Conservation (phyloP, 2,888 invertebrate species). For the Lingula anatina region DNA sequence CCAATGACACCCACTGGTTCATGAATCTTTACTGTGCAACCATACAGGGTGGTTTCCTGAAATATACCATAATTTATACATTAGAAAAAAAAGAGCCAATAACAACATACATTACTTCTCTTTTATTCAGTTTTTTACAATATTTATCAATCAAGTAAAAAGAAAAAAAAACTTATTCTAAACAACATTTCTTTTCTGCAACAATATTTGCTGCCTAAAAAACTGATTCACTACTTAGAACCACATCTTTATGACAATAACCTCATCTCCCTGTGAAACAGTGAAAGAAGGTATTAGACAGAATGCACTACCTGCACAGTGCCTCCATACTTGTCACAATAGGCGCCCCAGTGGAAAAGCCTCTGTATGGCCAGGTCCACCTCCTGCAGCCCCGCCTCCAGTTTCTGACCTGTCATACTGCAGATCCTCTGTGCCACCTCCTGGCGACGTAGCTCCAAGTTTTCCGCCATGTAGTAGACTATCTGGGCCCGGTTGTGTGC, state of each 20-base stretch:
- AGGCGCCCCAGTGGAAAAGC: constrained; percentile 53
- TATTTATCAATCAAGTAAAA: too few species aligned
- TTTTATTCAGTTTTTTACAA: too few species aligned
- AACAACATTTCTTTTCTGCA: too few species aligned
- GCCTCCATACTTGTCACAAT: constrained; percentile 53
- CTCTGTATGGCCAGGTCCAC: constrained; percentile 46
- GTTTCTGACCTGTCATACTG: constrained; percentile 33
- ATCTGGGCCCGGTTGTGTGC: constrained; percentile 54
- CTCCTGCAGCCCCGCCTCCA: constrained; percentile 30
- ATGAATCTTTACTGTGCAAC: constrained; percentile 48
- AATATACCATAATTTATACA: too few species aligned
- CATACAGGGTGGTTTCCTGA: constrained; percentile 50
- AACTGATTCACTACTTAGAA: too few species aligned
- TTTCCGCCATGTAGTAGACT: constrained; percentile 53
- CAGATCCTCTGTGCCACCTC: constrained; percentile 41
- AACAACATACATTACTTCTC: too few species aligned
- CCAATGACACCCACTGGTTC: constrained; percentile 54
- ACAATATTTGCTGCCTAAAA: too few species aligned
- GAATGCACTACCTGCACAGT: constrained; percentile 50
- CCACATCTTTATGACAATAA: too few species aligned
- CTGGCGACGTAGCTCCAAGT: constrained; percentile 43
- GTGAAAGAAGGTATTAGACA: too few species aligned
- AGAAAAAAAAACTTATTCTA: too few species aligned
- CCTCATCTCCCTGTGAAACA: too few species aligned
- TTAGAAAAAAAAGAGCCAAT: too few species aligned